Base-by-base conservation (phyloP, 2,888 invertebrate species). In the Hirtodrosophila cameraria region DNA sequence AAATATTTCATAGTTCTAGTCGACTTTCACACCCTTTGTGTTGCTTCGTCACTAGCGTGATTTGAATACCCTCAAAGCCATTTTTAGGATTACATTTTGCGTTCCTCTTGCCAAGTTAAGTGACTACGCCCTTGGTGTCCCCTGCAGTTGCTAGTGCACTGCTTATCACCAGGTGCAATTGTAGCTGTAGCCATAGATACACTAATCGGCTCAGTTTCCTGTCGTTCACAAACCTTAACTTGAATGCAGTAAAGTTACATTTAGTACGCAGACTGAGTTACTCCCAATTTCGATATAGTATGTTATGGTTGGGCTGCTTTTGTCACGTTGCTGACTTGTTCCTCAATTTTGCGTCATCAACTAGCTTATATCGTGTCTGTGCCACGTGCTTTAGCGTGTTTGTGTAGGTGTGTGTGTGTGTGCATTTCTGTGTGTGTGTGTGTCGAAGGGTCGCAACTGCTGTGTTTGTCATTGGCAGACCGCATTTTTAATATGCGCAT, bases 401-500 rank as follows among this genome's bases (percentile, higher is more conserved):
- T 18, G 45, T 16, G 53, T 27, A 16, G 49, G n/a, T 50, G 13
- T 31, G 15, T 42, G 15, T 30, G 13, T 31, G 35, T 27, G 25
- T 41, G 12, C 45, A 7, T 31, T 35, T 46, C n/a, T n/a, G n/a
- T n/a, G n/a, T n/a, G n/a, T n/a, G n/a, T n/a, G n/a, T n/a, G n/a
- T 33, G 28, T 35, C 42, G 50, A 62, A 48, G 62, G 63, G 69
- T 52, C 45, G 43, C 35, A 64, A 36, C 41, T 38, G 57, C 38
- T 66, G 67, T 77, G 82, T 81, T 83, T 83, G 86, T 80, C 82
- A 85, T 60, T 75, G 75, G 65, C 83, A 83, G 82, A 80, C 82
- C 82, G 62, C 80, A 80, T 80, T 82, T 81, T 82, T 83, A 85
- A 83, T 83, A 83, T 83, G 83, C 86, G 75, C 86, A 83, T 82